Evolutionary conservation across 2,888 invertebrate genomes (phyloP), one percentile per base, ranked within the genome.

Genomic region (Lobophora halterata): DNA sequence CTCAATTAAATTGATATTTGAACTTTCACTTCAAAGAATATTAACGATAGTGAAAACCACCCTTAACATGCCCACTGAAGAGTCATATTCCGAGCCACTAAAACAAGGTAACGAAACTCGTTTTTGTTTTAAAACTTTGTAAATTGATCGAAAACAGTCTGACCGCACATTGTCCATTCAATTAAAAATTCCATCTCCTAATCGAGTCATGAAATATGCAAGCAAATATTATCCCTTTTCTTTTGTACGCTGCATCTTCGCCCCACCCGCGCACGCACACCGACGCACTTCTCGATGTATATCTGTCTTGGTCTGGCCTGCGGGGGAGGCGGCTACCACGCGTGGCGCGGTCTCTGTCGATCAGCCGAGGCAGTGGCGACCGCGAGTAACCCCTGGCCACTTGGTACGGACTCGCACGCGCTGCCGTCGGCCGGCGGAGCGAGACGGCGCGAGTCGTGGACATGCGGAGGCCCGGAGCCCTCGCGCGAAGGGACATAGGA

Each of bases 141-240:
- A 5, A 5, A 16, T 13, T 31, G 17, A 32, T 36, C 28, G 19
- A 26, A 36, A 36, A 47, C 12, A 57, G 51, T 77, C 73, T 85
- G 86, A 85, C 85, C 85, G 78, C 69, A 68, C 65, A 68, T 57
- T 54, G 83, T 82, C 81, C 81, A 73, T 81, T 76, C 80, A 86
- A 86, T 87, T 86, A 87, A 87, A 86, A 87, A 86, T 87, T 86
- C 86, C 82, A 86, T 87, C 86, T 81, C 73, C 79, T 86, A 86
- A 87, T 86, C 86, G 86, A 87, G 87, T 85, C 83, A 85, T 87
- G 79, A 87, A 87, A 86, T 86, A 87, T 86, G 86, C 86, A 87
- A 75, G 87, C 85, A 87, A 87, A 86, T 87, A 86, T 83, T 87
- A 86, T 86, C 86, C 86, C 82, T 86, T 86, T 86, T 83, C 83